Base-by-base conservation (phyloP, 1,140 invertebrate genomes). In the Papilio xuthus region DNA sequence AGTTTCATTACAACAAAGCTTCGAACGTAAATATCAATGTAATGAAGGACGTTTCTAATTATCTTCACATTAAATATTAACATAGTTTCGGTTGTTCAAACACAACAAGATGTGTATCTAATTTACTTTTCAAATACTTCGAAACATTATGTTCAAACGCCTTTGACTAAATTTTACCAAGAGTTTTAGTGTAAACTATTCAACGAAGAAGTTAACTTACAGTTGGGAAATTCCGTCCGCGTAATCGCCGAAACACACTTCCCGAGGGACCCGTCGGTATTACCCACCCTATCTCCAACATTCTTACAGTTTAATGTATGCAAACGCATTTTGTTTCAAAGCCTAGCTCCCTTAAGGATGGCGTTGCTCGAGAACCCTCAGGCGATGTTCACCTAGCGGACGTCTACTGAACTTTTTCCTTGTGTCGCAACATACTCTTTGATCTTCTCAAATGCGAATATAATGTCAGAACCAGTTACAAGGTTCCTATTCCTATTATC, bases 251-350 rank as follows among this genome's bases (percentile, higher is more conserved):
- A 91, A 93, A 93, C 91, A 91, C 86, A 86, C 83, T 90, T 80
- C 90, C 88, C 89, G 10, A 79, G 89, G 85, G 89, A 89, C 86
- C 84, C 85, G 78, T 67, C 81, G 80, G 85, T 86, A 88, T 87
- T 89, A 89, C 88, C 86, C 89, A 86, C 87, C 87, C 88, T 92
- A 92, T 92, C 89, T 93, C 85, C 84, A 87, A 92, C 92, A 93
- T 94, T 93, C 92, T 92, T 93, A 94, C 86, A 92, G 87, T 93
- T 93, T 92, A 93, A 93, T 93, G 88, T 94, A 94, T 94, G 92
- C 92, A 93, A 93, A 93, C 92, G 92, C 92, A 94, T 93, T 94
- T 94, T 94, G 92, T 94, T 94, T 92, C 92, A 92, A 94, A 94
- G 91, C 89, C 88, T 89, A 86, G 86, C 87, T 91, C 91, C 90